Conservation (phyloP, 2,797 vertebrate species). For the Xenops minutus region DNA sequence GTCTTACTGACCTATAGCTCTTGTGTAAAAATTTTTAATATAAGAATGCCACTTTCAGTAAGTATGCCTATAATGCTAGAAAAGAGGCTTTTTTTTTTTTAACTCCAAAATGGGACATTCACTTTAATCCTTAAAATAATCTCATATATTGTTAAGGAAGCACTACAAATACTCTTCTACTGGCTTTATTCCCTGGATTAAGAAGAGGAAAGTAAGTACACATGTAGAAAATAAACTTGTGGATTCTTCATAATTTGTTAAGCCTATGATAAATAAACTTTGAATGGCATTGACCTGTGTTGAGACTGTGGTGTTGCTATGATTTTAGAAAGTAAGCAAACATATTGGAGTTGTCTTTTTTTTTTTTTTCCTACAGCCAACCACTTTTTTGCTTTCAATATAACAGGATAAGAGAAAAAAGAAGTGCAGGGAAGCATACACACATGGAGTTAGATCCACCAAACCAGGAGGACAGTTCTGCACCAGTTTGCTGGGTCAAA, state of each 20-base stretch:
- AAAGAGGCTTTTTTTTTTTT: neutral
- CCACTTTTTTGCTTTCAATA: neutral
- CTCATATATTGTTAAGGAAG: neutral
- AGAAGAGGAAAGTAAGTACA: neutral
- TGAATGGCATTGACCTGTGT: neutral
- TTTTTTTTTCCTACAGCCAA: neutral
- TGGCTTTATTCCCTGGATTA: neutral
- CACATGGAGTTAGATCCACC: neutral
- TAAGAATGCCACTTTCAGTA: neutral
- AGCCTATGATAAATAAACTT: neutral
- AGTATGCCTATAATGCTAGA: neutral
- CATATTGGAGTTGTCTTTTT: rapidly evolving
- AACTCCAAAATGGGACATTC: neutral
- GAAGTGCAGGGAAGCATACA: neutral
- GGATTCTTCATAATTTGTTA: neutral
- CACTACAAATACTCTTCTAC: neutral
- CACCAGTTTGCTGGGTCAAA: neutral
- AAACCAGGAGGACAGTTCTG: neutral
- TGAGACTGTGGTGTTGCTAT: neutral
- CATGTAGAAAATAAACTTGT: neutral
- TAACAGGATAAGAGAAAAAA: neutral
- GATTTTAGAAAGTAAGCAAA: neutral
- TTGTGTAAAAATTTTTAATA: neutral
- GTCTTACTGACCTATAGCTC: neutral
- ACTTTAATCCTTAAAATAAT: neutral